These are phyloP conservation scores for Formica aserva DNA, from an alignment of 2,888 invertebrate species.

Conservation along the genomic window DNA sequence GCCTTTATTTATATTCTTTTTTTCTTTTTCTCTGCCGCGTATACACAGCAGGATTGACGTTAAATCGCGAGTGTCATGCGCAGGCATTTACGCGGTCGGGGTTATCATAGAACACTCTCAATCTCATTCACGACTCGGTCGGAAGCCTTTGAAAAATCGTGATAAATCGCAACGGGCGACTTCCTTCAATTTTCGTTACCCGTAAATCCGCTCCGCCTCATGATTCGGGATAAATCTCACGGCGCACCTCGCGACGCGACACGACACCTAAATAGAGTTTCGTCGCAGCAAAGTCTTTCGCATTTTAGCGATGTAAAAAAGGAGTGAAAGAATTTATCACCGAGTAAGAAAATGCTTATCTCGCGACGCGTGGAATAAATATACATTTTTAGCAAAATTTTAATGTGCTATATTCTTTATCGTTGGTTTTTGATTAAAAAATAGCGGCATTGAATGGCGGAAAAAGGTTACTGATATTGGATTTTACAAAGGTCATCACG, in stretches of 20 bases:
- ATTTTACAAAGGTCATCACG: constrained; percentile 14
- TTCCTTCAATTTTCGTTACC: constrained; percentile 43
- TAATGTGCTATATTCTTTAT: neutral
- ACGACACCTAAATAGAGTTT: constrained; percentile 21
- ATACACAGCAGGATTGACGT: constrained; percentile 47
- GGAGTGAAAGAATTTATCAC: neutral
- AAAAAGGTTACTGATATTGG: constrained; percentile 13
- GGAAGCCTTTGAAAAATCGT: constrained; percentile 57
- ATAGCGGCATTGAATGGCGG: neutral
- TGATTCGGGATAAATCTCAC: constrained; percentile 12
- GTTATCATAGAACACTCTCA: constrained; percentile 56
- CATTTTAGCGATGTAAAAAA: neutral
- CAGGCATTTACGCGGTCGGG: constrained; percentile 36
- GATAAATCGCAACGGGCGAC: constrained; percentile 19
- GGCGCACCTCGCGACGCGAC: neutral
- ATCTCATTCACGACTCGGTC: constrained; percentile 58
- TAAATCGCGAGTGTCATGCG: constrained; percentile 53
- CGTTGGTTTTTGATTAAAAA: constrained; percentile 6
- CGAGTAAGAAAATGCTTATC: neutral
- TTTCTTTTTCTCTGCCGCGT: constrained; percentile 22
- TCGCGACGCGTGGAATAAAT: neutral
- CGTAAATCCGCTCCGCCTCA: constrained; percentile 15
- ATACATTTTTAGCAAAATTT: constrained; percentile 7
- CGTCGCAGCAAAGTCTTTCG: neutral
- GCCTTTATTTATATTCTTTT: constrained; percentile 27